Evolutionary conservation across 2,113 vertebrate species (phyloP).

Genomic region (Pipa parva): DNA sequence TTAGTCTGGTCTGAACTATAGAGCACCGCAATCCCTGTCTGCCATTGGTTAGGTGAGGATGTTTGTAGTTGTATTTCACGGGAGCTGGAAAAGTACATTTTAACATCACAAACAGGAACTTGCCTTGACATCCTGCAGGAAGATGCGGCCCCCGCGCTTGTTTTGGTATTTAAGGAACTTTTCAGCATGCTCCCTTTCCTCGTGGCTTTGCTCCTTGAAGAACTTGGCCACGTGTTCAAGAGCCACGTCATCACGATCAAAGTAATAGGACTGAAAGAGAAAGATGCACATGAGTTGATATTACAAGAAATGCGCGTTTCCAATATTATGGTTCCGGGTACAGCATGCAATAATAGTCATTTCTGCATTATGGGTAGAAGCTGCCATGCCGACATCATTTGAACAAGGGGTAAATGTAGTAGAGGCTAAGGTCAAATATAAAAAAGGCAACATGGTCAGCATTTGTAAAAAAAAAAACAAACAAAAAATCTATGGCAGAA

Average conservation of each 20-base stretch:
- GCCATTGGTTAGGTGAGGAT: too few species aligned
- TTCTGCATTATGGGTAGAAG: neutral
- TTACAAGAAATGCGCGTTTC: neutral
- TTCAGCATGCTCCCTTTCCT: constrained; percentile 74
- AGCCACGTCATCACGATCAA: constrained; percentile 73
- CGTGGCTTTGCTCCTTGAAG: constrained; percentile 71
- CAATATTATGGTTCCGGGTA: neutral
- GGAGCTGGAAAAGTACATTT: neutral
- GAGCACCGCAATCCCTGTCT: too few species aligned
- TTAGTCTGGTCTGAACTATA: too few species aligned
- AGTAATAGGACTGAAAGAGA: constrained; percentile 65
- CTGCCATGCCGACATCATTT: neutral
- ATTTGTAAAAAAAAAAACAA: too few species aligned
- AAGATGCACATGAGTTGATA: neutral
- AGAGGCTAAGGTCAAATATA: too few species aligned
- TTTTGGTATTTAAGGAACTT: constrained; percentile 73
- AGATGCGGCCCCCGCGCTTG: constrained; percentile 66
- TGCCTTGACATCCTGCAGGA: constrained; percentile 76
- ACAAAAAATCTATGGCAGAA: too few species aligned
- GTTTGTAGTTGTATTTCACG: neutral
- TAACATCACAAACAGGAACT: neutral
- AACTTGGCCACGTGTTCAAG: constrained; percentile 65
- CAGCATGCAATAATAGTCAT: neutral
- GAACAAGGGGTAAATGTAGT: too few species aligned
- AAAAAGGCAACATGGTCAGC: too few species aligned